Base-by-base conservation (phyloP, 2,113 vertebrate genomes). In the Verasper variegatus region DNA sequence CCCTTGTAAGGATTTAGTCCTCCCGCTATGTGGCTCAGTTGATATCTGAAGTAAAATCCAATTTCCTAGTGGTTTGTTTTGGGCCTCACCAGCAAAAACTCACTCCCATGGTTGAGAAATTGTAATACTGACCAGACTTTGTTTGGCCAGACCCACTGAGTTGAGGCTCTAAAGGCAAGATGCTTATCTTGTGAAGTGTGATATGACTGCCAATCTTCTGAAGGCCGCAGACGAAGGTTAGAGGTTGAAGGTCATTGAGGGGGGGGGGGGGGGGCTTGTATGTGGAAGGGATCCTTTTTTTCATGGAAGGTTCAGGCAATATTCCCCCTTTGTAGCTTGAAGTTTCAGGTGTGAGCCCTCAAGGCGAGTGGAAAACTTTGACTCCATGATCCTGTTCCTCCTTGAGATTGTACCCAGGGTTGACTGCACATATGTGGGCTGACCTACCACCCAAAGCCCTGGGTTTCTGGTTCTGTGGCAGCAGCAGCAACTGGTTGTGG, bases 161-260 rank as follows among this genome's bases (percentile, higher is more conserved):
- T 69, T 62, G 74, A 84, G 24, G 68, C 21, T 76, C 76, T 69
- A 37, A 82, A 71, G 77, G 71, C 69, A 49, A 87, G 83, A 90
- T 88, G 56, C 58, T 78, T 31, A 31, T 31, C 31, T 31, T 31
- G 31, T 31, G 6, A 77, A 80, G 84, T 64, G 78, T 59, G 81
- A 86, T 85, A 87, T 68, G 73, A 82, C 78, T 85, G 87, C 87
- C 45, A 56, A 56, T 85, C 67, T 68, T 65, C 68, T 83, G 66
- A 68, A 65, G 65, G 64, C 70, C 3, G 26, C 63, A 0, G 0
- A 87, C 82, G 49, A 21, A 71, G 87, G 88, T 85, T 81, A 89
- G 78, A 86, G 92, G 92, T 90, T 42, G 61, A 75, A 84, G 79
- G 84, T 88, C 85, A 88, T 31, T 66, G 63, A 73, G 86, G 78